phyloP scores from a whole-genome alignment of 2,797 vertebrate species.

The Poecilia wingei region DNA sequence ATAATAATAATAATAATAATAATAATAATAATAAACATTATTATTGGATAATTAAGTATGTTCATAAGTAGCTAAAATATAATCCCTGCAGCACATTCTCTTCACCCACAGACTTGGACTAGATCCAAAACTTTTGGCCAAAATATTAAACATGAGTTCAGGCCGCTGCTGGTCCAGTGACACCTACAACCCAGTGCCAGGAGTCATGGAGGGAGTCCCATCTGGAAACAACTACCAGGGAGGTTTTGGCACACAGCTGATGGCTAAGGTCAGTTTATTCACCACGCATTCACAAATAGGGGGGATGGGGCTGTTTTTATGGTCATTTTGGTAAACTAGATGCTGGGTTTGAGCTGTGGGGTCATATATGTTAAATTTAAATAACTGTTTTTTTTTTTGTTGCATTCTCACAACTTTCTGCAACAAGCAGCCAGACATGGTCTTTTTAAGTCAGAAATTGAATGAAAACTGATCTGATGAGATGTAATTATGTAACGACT shows the following conservation, averaged over 20 bases:
- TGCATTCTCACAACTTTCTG: neutral
- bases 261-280: slow-evolving; percentile 90
- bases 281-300: neutral
- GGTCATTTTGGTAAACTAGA: neutral
- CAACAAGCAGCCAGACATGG: neutral
- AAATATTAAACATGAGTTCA: slow-evolving; percentile 98
- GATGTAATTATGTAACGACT: neutral
- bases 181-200: slow-evolving; percentile 98
- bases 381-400: neutral
- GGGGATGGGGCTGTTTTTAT: neutral
- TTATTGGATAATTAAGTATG: neutral
- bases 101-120: slow-evolving; percentile 92
- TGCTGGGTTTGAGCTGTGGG: neutral
- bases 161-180: slow-evolving; percentile 99
- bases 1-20: too few species aligned
- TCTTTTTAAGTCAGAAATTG: neutral
- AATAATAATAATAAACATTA: neutral
- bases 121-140: slow-evolving; percentile 94
- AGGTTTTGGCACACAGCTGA: slow-evolving; percentile 94
- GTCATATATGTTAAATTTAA: neutral
- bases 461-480: neutral
- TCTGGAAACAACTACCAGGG: slow-evolving; percentile 97
- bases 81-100: slow-evolving; percentile 46
- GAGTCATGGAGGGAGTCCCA: slow-evolving; percentile 98
- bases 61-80: neutral